Evolutionary conservation across 2,888 invertebrate species (phyloP).

Genomic region (Crocallis elinguaria): DNA sequence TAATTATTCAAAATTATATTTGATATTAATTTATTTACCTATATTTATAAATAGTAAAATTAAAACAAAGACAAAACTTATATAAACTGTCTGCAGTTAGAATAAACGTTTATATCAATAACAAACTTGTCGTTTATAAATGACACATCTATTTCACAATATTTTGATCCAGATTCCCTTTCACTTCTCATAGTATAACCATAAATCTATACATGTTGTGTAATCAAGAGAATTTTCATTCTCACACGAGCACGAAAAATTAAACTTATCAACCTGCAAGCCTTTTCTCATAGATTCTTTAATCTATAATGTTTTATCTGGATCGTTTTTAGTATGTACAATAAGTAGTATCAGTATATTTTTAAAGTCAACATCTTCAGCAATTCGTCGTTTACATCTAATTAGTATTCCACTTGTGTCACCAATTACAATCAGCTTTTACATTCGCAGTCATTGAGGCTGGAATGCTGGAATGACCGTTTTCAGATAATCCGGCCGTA

Average conservation of each 20-base stretch:
- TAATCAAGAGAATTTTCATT: conserved; percentile 27
- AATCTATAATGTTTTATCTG: too few relatives aligned
- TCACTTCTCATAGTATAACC: conserved; percentile 26
- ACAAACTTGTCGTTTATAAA: background rate
- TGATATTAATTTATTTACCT: too few relatives aligned
- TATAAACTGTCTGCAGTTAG: background rate
- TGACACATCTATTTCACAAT: conserved; percentile 19
- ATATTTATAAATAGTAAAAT: too few relatives aligned
- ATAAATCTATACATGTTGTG: conserved; percentile 28
- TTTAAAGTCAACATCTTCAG: conserved; percentile 4
- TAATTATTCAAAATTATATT: too few relatives aligned
- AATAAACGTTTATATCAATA: background rate
- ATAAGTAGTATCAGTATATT: conserved; percentile 1
- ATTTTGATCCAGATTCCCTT: conserved; percentile 30
- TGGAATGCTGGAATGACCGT: conserved; percentile 52
- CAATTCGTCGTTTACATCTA: conserved; percentile 12
- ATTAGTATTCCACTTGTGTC: conserved; percentile 18
- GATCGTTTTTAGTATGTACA: too few relatives aligned
- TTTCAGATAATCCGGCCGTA: conserved; percentile 47
- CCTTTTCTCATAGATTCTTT: background rate
- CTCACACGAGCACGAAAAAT: conserved; percentile 13
- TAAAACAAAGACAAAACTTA: too few relatives aligned
- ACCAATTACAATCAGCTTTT: conserved; percentile 52
- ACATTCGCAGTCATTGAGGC: conserved; percentile 55
- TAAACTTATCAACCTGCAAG: background rate